These are phyloP conservation scores for Drosophila heteroneura DNA, from an alignment of 2,888 invertebrate genomes.

Conservation along the genomic window DNA sequence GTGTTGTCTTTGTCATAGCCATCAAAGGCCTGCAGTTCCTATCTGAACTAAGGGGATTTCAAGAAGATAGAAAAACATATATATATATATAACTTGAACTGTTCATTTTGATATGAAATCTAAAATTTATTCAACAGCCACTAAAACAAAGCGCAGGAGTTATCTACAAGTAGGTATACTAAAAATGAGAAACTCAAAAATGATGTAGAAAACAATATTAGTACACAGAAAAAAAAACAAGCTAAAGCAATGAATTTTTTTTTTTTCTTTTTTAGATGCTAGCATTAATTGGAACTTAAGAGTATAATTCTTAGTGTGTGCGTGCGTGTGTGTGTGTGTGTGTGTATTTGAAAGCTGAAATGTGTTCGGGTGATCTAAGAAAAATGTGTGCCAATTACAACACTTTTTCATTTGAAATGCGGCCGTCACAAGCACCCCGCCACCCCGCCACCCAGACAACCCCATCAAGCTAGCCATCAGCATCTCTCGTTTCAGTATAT, in stretches of 20 bases:
- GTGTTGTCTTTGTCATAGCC: constrained; percentile 10
- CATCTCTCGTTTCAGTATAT: constrained; percentile 26
- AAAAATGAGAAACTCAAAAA: neutral
- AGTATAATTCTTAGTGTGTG: neutral
- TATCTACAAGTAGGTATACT: neutral
- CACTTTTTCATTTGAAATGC: constrained; percentile 66
- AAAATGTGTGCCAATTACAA: constrained; percentile 73
- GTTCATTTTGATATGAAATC: neutral
- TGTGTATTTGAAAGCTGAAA: constrained; percentile 15
- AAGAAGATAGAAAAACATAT: neutral
- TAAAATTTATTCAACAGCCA: neutral
- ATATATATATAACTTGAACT: neutral
- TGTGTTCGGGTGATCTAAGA: constrained; percentile 41
- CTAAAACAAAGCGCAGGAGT: neutral
- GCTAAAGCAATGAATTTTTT: neutral
- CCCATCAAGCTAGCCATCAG: constrained; percentile 22
- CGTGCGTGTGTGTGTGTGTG: constrained; percentile 10
- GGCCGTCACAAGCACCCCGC: neutral
- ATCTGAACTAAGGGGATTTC: neutral
- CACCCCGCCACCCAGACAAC: neutral
- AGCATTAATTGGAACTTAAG: constrained; percentile 29
- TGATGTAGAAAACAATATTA: neutral
- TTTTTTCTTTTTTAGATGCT: neutral
- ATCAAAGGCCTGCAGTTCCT: too few relatives aligned
- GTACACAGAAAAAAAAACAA: neutral